Evolutionary conservation across 2,888 invertebrate species (phyloP), one percentile per base, ranked within the genome.

Genomic region (Phasia obesa): DNA sequence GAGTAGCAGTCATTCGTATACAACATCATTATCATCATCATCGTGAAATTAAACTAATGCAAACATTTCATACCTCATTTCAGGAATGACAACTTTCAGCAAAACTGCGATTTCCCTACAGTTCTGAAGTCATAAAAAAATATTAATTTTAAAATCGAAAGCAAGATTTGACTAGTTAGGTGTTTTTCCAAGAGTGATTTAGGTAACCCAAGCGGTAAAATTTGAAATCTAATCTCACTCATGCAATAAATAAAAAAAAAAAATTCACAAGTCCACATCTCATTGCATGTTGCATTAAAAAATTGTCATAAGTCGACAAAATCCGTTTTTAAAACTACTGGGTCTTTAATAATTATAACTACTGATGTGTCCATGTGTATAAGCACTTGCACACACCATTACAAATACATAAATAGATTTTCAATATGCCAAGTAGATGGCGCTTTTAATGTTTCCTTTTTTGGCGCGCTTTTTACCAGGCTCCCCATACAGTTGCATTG

Each of bases 361-460:
- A 51, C 2, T 25, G 27, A 13, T 17, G 38, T 19, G 0, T 23
- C 23, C 4, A 13, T 23, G 11, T 65, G 35, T 23, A 44, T 62
- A 51, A 62, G 64, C 44, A 27, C 53, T n/a, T 31, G 6, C 25
- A 11, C 5, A n/a, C 13, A 38, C 71, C 13, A 80, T 57, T 42
- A 35, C 60, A 64, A 57, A 27, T 35, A 57, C 62, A 67, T 80
- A n/a, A n/a, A 27, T 38, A 73, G 53, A n/a, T n/a, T 64, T 62
- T 62, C 57, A 59, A 44, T 77, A 67, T 53, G 38, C 42, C 42
- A 64, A 60, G 53, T 84, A 84, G 85, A 84, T 84, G 84, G 85
- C 81, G 84, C 84, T 85, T 84, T 85, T 85, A 86, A 84, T 85
- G 85, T 84, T 86, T 86, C 86, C 85, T 86, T 86, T n/a, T 86